phyloP scores from a whole-genome alignment of 2,113 vertebrate species.

The Aptenodytes forsteri region DNA sequence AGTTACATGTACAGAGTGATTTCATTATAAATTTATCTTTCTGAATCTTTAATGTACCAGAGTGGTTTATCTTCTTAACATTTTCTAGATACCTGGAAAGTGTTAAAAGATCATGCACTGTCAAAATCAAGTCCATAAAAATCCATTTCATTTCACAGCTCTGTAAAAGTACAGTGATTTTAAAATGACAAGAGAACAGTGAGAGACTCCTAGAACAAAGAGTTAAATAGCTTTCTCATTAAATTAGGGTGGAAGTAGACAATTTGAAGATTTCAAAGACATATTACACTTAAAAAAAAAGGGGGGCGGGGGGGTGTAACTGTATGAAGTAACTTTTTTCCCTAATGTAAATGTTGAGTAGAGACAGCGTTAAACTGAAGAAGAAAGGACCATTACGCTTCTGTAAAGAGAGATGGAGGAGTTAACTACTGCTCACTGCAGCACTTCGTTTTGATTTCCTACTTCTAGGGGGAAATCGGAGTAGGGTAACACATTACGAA shows the following conservation, averaged over 20 bases:
- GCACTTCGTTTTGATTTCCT: background rate
- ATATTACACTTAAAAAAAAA: background rate
- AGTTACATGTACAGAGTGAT: constrained; percentile 62
- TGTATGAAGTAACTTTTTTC: background rate
- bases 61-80: constrained; percentile 60
- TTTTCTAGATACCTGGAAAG: constrained; percentile 45
- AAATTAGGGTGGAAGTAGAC: constrained; percentile 1
- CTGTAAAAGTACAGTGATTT: constrained; percentile 69
- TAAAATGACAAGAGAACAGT: constrained; percentile 28
- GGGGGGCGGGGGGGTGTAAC: background rate
- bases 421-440: background rate
- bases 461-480: background rate
- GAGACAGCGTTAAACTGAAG: background rate
- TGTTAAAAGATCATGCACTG: constrained; percentile 64
- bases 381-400: background rate
- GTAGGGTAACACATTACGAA: background rate
- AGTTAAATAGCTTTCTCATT: background rate
- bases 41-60: constrained; percentile 63
- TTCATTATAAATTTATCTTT: constrained; percentile 64
- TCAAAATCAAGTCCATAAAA: constrained; percentile 71
- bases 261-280: background rate
- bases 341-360: background rate
- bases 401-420: background rate
- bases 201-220: constrained; percentile 30
- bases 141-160: constrained; percentile 75